Evolutionary conservation across 53 echinoderm and acorn worm genomes (phyloP).

Genomic region (Astropecten irregularis): DNA sequence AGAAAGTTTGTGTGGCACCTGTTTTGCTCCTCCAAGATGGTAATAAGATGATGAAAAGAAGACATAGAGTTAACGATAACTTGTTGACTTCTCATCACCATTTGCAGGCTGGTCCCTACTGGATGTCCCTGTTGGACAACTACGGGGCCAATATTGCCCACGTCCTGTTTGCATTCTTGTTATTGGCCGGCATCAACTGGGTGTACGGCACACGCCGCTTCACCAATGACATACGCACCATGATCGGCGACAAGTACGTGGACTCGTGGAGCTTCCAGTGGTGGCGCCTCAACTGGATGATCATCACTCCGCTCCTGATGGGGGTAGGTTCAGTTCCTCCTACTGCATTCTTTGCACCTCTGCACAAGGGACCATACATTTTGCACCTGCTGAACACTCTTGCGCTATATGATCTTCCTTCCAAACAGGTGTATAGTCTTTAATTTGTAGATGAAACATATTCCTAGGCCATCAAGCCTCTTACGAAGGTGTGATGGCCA

Average conservation of each 20-base stretch:
- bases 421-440: too few species aligned
- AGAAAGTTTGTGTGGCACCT: too few species aligned
- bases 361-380: too few species aligned
- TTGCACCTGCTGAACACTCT: too few species aligned
- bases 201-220: constrained; percentile 80
- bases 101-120: constrained; percentile 83
- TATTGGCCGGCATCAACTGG: constrained; percentile 67
- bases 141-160: constrained; percentile 86
- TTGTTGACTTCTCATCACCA: not conserved
- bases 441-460: too few species aligned
- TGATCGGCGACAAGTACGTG: constrained; percentile 75
- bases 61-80: too few species aligned
- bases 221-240: constrained; percentile 80
- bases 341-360: too few species aligned
- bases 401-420: too few species aligned
- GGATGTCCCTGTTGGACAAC: constrained; percentile 82
- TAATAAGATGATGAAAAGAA: too few species aligned
- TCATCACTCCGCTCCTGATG: constrained; percentile 70
- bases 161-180: constrained; percentile 61
- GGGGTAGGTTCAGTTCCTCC: constrained; percentile 53
- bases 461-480: too few species aligned
- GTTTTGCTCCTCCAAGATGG: too few species aligned
- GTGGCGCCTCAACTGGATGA: constrained; percentile 80
- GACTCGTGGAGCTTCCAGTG: constrained; percentile 71
- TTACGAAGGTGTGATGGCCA: too few species aligned